Base-by-base conservation (phyloP, 92 coral and sea anemone species). In the Epizoanthus rinbou region DNA sequence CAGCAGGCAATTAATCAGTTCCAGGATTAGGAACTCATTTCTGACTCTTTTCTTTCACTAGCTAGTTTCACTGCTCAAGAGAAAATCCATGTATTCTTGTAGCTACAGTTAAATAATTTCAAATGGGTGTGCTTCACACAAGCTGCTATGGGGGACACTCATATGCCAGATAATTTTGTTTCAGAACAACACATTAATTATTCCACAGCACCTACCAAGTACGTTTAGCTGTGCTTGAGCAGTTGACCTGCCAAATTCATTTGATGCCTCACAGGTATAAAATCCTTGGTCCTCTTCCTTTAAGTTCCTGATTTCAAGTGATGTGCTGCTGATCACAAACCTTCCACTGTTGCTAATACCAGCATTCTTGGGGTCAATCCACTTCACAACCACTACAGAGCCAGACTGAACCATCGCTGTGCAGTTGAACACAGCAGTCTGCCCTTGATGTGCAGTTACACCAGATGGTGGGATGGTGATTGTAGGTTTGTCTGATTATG, bases 161-260 rank as follows among this genome's bases (percentile, higher is more conserved):
- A 28, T 28, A 28, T 28, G 31, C 31, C 31, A 28, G 31, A 28
- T 28, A 28, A 28, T 28, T 3, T 37, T 37, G 43, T 37, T 37
- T 45, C 0, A 14, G 13, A 16, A 66, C 41, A 66, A 53, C n/a
- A 18, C 21, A 68, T 3, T 16, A 63, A 6, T 13, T 50, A 10
- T 9, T 50, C 14, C 2, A 50, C 8, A 13, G 54, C 66, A 66
- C 95, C 64, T 81, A 96, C 99, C 99, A 31, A 88, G 73, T 16
- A 96, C 98, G 31, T 62, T 91, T 43, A 96, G 57, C 11, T 76
- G 86, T 68, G 94, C 92, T 78, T 89, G 85, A 11, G 96, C 92
- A 14, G 90, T 39, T 14, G 98, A 86, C 4, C 14, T 33, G 8
- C 99, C 99, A 74, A 69, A 92, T 0, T 41, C 47, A 63, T 94